These are phyloP conservation scores for Aphidius ervi DNA, from an alignment of 1,140 invertebrate species.

Conservation along the genomic window DNA sequence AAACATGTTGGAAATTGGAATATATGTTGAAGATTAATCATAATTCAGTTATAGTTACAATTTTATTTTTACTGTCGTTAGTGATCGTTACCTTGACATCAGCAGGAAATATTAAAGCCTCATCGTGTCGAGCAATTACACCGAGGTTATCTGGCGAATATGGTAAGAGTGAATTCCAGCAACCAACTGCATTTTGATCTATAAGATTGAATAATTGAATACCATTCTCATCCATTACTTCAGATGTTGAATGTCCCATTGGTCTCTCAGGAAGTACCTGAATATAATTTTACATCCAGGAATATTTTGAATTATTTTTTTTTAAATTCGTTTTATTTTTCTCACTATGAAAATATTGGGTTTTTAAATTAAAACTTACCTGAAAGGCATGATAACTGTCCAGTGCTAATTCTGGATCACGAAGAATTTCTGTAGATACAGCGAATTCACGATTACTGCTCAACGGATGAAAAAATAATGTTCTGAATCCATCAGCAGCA, in stretches of 20 bases:
- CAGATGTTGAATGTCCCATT: constrained; percentile 65
- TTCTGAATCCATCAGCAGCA: constrained; percentile 62
- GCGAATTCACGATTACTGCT: constrained; percentile 72
- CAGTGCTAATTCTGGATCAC: constrained; percentile 61
- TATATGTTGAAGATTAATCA: no score
- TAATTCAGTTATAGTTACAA: no score
- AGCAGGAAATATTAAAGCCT: constrained; percentile 70
- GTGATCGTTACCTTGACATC: constrained; percentile 64
- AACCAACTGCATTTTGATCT: constrained; percentile 75
- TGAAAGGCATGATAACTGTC: constrained; percentile 71
- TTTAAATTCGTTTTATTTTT: not conserved
- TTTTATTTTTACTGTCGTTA: not conserved
- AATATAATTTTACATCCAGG: constrained; percentile 2
- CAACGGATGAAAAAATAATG: constrained; percentile 72
- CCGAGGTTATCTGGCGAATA: constrained; percentile 66
- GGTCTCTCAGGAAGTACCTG: constrained; percentile 55
- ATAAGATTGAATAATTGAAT: constrained; percentile 73
- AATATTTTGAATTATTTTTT: not conserved
- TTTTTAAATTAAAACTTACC: constrained; percentile 22
- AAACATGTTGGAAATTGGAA: no score
- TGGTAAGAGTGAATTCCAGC: constrained; percentile 68
- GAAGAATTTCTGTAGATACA: constrained; percentile 68
- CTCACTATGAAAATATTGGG: not conserved
- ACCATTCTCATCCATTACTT: constrained; percentile 67
- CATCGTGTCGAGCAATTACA: constrained; percentile 69